Evolutionary conservation across 64 coral and sea anemone species (phyloP).

Genomic region (Porites lutea): DNA sequence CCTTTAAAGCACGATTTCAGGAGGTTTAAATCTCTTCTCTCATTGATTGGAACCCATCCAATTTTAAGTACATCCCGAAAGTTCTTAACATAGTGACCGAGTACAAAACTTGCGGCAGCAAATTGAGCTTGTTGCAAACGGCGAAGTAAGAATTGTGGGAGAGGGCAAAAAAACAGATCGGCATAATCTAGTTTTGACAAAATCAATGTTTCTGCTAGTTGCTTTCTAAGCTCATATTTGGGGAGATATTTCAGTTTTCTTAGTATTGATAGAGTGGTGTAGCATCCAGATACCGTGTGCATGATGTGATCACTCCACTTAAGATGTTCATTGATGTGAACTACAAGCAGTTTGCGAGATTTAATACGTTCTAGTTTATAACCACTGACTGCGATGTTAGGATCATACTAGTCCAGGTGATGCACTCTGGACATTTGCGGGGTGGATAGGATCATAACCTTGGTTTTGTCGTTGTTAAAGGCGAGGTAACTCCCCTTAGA

Average conservation of each 20-base stretch:
- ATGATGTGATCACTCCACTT: too few species aligned
- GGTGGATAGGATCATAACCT: slow-evolving; percentile 67
- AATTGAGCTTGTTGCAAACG: slow-evolving; percentile 72
- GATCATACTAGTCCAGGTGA: slow-evolving; percentile 28
- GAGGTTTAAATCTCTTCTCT: slow-evolving; percentile 20
- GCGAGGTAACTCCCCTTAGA: slow-evolving; percentile 55
- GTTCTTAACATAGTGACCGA: slow-evolving; percentile 49
- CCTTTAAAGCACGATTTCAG: slow-evolving; percentile 45
- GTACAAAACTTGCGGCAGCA: slow-evolving; percentile 29
- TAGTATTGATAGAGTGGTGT: too few species aligned
- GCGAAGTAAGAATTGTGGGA: slow-evolving; percentile 57
- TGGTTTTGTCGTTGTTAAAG: slow-evolving; percentile 65
- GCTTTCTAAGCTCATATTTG: too few species aligned
- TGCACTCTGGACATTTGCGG: slow-evolving; percentile 44
- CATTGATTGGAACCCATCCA: slow-evolving; percentile 28
- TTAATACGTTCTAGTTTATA: too few species aligned
- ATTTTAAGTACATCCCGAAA: slow-evolving; percentile 55
- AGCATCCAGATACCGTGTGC: too few species aligned
- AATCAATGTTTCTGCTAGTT: too few species aligned
- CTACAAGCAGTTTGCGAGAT: too few species aligned
- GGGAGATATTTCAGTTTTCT: too few species aligned
- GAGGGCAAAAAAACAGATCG: slow-evolving; percentile 25
- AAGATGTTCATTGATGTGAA: too few species aligned
- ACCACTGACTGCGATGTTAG: slow-evolving; percentile 12
- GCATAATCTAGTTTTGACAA: too few species aligned